Percentiles rank a stretch among this genome's conserved stretches.
Evolutionary conservation across 2,888 invertebrate genomes (phyloP).

Genomic region (Himalopsyche tibetana): DNA sequence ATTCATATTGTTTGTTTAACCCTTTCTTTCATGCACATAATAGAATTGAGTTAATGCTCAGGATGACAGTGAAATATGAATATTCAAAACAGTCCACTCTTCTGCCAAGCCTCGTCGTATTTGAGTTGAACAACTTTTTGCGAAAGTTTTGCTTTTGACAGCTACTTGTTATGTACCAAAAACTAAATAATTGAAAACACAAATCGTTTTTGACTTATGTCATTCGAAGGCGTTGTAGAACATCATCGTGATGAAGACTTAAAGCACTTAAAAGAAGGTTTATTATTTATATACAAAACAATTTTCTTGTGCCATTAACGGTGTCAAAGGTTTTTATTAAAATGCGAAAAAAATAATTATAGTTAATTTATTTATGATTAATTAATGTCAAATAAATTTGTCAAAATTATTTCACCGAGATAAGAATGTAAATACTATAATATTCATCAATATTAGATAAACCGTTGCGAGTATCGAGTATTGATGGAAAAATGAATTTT

Average conservation of each 20-base stretch:
- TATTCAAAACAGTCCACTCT: conserved; percentile 26
- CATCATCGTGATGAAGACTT: neutral
- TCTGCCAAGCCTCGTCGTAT: neutral
- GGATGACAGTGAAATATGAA: conserved; percentile 2
- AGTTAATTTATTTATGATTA: too few species aligned
- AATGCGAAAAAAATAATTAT: too few species aligned
- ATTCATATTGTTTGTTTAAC: too few species aligned
- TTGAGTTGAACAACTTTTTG: neutral
- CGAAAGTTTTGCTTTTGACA: conserved; percentile 1
- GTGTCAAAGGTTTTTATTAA: too few species aligned
- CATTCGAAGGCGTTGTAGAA: neutral
- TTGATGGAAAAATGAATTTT: too few species aligned
- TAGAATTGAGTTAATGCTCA: neutral
- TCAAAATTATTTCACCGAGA: too few species aligned
- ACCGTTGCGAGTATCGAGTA: too few species aligned
- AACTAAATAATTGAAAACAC: conserved; percentile 21
- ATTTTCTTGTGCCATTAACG: too few species aligned
- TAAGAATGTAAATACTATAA: too few species aligned
- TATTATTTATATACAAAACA: neutral
- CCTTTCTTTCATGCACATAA: neutral
- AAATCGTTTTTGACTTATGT: conserved; percentile 5
- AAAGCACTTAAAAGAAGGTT: neutral
- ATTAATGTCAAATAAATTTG: too few species aligned
- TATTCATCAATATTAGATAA: too few species aligned
- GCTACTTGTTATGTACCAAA: neutral